These are phyloP conservation scores for Neopelma chrysocephalum DNA, from an alignment of 2,797 vertebrate genomes.

Conservation along the genomic window DNA sequence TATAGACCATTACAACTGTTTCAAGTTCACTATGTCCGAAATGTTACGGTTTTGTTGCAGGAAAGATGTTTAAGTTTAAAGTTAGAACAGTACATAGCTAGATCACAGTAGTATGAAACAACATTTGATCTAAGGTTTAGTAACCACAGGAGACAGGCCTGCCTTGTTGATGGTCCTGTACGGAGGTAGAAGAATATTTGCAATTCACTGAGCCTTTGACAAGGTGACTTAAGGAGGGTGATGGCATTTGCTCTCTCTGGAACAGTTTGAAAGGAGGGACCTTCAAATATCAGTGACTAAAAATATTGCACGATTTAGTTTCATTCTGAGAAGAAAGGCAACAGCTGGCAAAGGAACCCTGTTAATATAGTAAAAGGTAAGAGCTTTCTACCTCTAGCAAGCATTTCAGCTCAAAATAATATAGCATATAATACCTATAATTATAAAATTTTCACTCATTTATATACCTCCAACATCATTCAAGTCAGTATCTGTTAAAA, in stretches of 20 bases:
- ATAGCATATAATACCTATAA: neutral
- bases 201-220: neutral
- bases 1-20: neutral
- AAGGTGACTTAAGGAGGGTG: neutral
- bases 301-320: neutral
- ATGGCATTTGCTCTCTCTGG: neutral
- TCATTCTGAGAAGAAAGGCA: neutral
- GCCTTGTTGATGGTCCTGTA: neutral
- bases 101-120: neutral
- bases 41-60: neutral
- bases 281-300: slow-evolving; percentile 24
- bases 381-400: neutral
- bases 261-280: neutral
- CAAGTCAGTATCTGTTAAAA: neutral
- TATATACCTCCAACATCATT: neutral
- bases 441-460: neutral
- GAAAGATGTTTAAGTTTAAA: neutral
- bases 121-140: neutral
- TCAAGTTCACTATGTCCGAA: neutral
- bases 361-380: neutral
- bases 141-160: neutral
- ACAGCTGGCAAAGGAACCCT: neutral
- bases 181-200: neutral
- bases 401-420: neutral
- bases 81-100: neutral